Base-by-base conservation (phyloP, 2,797 vertebrate genomes). In the Clarias platycephalus region DNA sequence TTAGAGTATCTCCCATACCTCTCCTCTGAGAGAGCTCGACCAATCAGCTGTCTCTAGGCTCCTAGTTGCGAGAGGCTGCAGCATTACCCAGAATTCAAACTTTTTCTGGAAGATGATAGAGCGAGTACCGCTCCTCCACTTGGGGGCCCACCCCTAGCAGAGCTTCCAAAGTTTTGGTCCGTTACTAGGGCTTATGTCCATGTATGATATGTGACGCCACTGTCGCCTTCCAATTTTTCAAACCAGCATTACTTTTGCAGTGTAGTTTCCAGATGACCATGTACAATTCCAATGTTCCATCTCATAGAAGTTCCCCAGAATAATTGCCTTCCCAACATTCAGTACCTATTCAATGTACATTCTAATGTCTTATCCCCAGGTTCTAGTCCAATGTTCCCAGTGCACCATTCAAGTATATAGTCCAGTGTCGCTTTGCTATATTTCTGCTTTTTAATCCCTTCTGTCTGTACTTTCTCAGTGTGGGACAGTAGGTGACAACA, bases 401-500 rank as follows among this genome's bases (percentile, higher is more conserved):
- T 49, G 28, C 26, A 26, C 7, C 34, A 34, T 49, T 28, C 10
- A 37, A 31, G 5, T 72, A 13, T 53, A 10, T 0, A 28, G 37
- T 63, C 68, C 3, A 44, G 15, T 20, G 57, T 24, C 53, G 26
- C 10, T 8, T 37, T 12, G 26, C 31, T 57, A 40, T 4, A 7
- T n/a, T 58, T 34, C n/a, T n/a, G 4, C 40, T 44, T 68, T 49
- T 28, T 16, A 7, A 44, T 31, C 13, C 71, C 20, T 49, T 76
- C 10, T 77, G 12, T 66, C 18, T 37, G 2, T 77, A 81, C 20
- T 77, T 22, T 60, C 53, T 57, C 87, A 96, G 98, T 99, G 98
- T 12, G 97, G 97, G 66, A 98, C 96, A 0, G 89, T 98, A 91
- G 97, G 97, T 87, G 97, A 98, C 89, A 96, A 95, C 2, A 95